Evolutionary conservation across 1,140 invertebrate species (phyloP), one percentile per base, ranked within the genome.

Genomic region (Vollenhovia emeryi): DNA sequence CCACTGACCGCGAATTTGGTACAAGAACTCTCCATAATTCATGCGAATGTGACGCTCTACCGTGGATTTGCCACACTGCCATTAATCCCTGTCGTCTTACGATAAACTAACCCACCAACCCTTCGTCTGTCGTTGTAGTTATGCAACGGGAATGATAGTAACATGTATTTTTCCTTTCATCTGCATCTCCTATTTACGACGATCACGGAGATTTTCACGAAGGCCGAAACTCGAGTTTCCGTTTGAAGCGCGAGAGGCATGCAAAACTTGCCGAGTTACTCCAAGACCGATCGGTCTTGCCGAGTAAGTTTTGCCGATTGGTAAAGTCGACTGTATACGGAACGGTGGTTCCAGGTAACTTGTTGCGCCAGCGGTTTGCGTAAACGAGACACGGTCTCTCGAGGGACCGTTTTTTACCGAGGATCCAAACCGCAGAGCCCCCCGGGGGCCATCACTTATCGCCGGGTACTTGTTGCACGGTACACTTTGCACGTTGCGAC

Each of bases 1-100:
- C 78, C 52, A 82, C 78, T 82, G 66, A 59, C 78, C 78, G 78
- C 78, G 78, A 82, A 82, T 82, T 82, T 82, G 71, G 11, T 45
- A 79, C 60, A 45, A 68, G 45, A 66, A 79, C 68, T 40, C 7
- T 50, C 21, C 36, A 73, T 82, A 82, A 79, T 71, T 82, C 50
- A 82, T 82, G 36, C 52, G 24, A 66, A 82, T 50, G 50, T 66
- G 66, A 82, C 40, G 36, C 66, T n/a, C n/a, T 71, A 27, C 11
- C 66, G 48, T 18, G 43, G 13, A 45, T 71, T 57, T 50, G 50
- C 33, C 40, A 40, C 21, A 24, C 8, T 15, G 73, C 43, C 66
- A 82, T 82, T 82, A 82, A 82, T 82, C 36, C 50, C 36, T 82
- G 78, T 82, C 78, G 50, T 73, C 73, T 73, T 66, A 13, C 73